Evolutionary conservation across 53 echinoderm and acorn worm genomes (phyloP).

Genomic region (Actinopyga echinites): DNA sequence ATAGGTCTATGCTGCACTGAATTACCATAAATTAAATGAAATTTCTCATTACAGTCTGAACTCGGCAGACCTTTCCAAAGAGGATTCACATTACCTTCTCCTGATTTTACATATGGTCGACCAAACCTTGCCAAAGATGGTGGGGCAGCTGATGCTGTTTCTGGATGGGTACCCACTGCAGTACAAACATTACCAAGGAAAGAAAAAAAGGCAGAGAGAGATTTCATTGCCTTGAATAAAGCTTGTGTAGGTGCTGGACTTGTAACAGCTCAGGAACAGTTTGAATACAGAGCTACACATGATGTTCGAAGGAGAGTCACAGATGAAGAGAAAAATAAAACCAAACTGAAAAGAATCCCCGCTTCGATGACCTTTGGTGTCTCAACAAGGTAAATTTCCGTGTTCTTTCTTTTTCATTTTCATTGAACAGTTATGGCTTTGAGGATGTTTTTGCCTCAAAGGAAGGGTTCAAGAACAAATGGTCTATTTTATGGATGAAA

Average conservation of each 20-base stretch:
- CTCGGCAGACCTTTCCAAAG: conserved; percentile 82
- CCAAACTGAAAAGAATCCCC: conserved; percentile 90
- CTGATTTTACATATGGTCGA: conserved; percentile 87
- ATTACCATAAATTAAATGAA: not conserved
- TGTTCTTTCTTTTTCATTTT: not conserved
- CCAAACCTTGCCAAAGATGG: conserved; percentile 87
- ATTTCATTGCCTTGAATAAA: conserved; percentile 94
- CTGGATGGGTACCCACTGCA: conserved; percentile 79
- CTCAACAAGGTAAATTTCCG: conserved; percentile 73
- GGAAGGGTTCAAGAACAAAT: too few species aligned
- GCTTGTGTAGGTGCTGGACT: conserved; percentile 86
- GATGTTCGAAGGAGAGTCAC: conserved; percentile 86
- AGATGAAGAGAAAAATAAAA: conserved; percentile 97
- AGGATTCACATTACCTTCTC: conserved; percentile 75
- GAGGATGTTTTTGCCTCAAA: too few species aligned
- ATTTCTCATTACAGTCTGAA: conserved; percentile 59
- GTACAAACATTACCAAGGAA: conserved; percentile 56
- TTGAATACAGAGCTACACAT: conserved; percentile 96
- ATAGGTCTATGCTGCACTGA: too few species aligned
- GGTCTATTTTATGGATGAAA: too few species aligned
- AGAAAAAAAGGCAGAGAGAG: conserved; percentile 86
- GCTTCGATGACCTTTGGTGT: conserved; percentile 95
- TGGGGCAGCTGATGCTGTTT: conserved; percentile 83
- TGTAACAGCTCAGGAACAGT: conserved; percentile 90
- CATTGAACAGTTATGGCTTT: too few species aligned